Evolutionary conservation across 37 sponge, comb jelly and placozoan genomes (phyloP).

Genomic region (Dysidea cf. avara): DNA sequence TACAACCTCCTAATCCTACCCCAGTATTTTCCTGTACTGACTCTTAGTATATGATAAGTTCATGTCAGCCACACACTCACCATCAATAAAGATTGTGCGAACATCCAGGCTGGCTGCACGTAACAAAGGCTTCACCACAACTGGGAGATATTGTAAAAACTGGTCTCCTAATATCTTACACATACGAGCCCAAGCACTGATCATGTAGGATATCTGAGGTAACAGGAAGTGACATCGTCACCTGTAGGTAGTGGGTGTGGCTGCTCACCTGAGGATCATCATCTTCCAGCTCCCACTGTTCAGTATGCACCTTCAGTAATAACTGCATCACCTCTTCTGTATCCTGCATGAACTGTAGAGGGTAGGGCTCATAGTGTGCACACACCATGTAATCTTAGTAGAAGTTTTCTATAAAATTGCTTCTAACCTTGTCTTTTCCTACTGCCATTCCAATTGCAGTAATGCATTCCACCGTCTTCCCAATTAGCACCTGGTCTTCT

Average conservation of each 20-base stretch:
- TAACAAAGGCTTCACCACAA: slow-evolving; percentile 91
- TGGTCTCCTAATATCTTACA: slow-evolving; percentile 91
- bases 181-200: no score
- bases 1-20: no score
- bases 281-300: slow-evolving; percentile 74
- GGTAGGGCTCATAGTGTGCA: neutral
- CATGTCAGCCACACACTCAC: slow-evolving; percentile 53
- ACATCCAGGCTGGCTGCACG: slow-evolving; percentile 91
- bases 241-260: no score
- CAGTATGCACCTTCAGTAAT: slow-evolving; percentile 88
- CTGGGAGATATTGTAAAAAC: slow-evolving; percentile 92
- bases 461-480: slow-evolving; percentile 97
- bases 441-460: slow-evolving; percentile 96
- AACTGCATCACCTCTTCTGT: slow-evolving; percentile 91
- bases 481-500: slow-evolving; percentile 85
- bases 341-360: slow-evolving; percentile 89
- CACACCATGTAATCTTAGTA: no score
- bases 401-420: no score
- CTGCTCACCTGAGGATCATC: no score
- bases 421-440: slow-evolving; percentile 91
- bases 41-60: no score
- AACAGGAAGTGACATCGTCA: slow-evolving; percentile 97
- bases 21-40: no score
- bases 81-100: slow-evolving; percentile 86
- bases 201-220: no score